Percentiles rank a stretch among this genome's conserved stretches.
Conservation (phyloP, 2,888 invertebrate genomes). For the Rhogogaster chlorosoma region DNA sequence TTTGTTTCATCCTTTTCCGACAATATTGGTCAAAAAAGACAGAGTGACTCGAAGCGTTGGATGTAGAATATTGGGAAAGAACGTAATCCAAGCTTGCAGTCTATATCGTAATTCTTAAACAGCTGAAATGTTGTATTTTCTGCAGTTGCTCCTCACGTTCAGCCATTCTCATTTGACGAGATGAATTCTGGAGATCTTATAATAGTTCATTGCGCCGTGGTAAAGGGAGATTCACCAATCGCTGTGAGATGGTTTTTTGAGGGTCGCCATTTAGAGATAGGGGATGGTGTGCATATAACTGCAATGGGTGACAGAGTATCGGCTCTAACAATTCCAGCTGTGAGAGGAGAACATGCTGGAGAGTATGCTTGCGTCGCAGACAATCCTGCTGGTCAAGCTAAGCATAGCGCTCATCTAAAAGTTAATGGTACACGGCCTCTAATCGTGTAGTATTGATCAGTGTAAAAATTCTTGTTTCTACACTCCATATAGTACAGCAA, state of each 20-base stretch:
- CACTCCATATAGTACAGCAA: conserved; percentile 42
- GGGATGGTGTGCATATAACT: conserved; percentile 73
- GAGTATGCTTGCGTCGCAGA: conserved; percentile 88
- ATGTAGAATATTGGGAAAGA: background rate
- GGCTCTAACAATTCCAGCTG: conserved; percentile 84
- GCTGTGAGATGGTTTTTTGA: conserved; percentile 74
- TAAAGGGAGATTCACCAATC: conserved; percentile 81
- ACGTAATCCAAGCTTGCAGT: background rate
- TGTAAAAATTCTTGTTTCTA: conserved; percentile 49
- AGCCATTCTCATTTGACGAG: conserved; percentile 78
- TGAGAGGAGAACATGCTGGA: conserved; percentile 85
- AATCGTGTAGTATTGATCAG: conserved; percentile 53
- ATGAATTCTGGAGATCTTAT: conserved; percentile 80
- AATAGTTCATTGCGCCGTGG: conserved; percentile 81
- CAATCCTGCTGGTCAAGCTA: conserved; percentile 86
- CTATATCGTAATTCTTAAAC: conserved; percentile 2
- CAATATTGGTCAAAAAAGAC: background rate
- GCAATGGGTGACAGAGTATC: conserved; percentile 79
- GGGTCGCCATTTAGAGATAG: conserved; percentile 75
- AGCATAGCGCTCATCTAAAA: conserved; percentile 85
- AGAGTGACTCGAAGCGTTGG: background rate
- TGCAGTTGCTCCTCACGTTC: conserved; percentile 78
- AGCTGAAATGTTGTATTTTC: conserved; percentile 50
- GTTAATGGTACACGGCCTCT: conserved; percentile 83
- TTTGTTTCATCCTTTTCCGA: conserved; percentile 48